Conservation (phyloP, 1,140 invertebrate genomes). For the Lysiphlebus fabarum region DNA sequence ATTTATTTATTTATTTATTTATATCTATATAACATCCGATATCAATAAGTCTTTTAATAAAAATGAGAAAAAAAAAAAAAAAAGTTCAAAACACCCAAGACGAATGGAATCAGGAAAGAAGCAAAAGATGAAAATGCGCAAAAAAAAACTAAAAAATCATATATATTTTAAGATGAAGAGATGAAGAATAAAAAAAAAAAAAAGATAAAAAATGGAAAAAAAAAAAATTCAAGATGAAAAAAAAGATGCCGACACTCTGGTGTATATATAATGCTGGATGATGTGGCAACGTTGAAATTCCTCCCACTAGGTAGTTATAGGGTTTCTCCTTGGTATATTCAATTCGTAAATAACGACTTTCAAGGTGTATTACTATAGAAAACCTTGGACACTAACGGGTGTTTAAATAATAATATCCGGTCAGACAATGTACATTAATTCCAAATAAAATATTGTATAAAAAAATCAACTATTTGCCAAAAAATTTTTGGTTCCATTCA, state of each 20-base stretch:
- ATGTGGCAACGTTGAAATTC: conserved; percentile 48
- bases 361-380: conserved; percentile 26
- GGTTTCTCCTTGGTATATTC: conserved; percentile 35
- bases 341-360: conserved; percentile 33
- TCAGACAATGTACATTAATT: too few species aligned
- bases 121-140: conserved; percentile 17
- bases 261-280: conserved; percentile 13
- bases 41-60: conserved; percentile 8
- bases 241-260: conserved; percentile 17
- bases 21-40: neutral
- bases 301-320: conserved; percentile 37
- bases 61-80: neutral
- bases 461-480: too few species aligned
- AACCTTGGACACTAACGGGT: conserved; percentile 33
- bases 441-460: too few species aligned
- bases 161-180: neutral
- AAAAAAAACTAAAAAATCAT: neutral
- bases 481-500: too few species aligned
- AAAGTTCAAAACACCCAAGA: neutral
- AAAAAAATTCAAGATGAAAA: conserved; percentile 21
- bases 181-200: neutral
- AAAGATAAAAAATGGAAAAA: conserved; percentile 1
- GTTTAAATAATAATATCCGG: conserved; percentile 25
- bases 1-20: too few species aligned
- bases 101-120: conserved; percentile 20